Evolutionary conservation across 2,888 invertebrate genomes (phyloP).

Genomic region (Torymus auratus): DNA sequence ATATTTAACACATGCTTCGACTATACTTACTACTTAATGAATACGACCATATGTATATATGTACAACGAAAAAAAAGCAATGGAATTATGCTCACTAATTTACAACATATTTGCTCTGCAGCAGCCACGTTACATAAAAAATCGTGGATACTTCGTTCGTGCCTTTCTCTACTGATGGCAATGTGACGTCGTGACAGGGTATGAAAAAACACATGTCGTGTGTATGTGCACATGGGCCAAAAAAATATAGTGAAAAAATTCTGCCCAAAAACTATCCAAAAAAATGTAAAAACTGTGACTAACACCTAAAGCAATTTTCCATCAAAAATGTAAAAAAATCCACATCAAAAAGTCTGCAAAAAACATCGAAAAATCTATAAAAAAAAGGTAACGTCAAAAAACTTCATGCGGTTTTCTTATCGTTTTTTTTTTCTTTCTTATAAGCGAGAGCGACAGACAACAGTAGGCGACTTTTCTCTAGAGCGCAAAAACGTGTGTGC

Average conservation of each 20-base stretch:
- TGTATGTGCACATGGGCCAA: constrained; percentile 3
- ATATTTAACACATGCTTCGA: constrained; percentile 4
- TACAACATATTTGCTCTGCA: background rate
- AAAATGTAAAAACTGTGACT: background rate
- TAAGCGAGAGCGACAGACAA: constrained; percentile 55
- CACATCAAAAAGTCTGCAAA: constrained; percentile 9
- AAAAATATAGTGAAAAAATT: constrained; percentile 36
- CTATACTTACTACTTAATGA: constrained; percentile 32
- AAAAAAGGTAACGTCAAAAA: constrained; percentile 19
- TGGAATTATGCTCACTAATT: constrained; percentile 6
- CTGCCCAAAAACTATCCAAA: constrained; percentile 17
- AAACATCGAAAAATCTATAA: constrained; percentile 1
- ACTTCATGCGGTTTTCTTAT: constrained; percentile 22
- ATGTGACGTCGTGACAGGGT: background rate
- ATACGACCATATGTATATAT: constrained; percentile 12
- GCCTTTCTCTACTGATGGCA: constrained; percentile 1
- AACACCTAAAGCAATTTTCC: background rate
- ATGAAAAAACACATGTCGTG: constrained; percentile 2
- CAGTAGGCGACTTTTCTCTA: constrained; percentile 44
- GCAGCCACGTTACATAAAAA: background rate
- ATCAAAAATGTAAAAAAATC: background rate
- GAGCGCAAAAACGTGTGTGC: constrained; percentile 42
- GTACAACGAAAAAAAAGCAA: constrained; percentile 28
- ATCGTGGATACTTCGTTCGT: background rate
- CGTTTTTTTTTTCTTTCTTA: background rate